Conservation (phyloP, 2,113 vertebrate species). For the Heterocephalus glaber region DNA sequence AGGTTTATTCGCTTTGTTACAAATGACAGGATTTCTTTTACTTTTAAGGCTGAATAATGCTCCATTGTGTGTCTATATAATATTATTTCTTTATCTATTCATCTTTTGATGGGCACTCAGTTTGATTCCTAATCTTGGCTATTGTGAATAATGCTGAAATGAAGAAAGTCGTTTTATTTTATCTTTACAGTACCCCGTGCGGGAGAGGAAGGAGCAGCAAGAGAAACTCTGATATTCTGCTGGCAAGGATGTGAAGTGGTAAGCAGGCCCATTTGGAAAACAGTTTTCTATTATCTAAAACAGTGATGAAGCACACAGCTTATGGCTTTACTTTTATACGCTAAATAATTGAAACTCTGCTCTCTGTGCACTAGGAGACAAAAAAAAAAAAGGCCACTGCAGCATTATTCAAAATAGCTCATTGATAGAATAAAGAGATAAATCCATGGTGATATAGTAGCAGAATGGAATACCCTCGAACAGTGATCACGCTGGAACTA, state of each 20-base stretch:
- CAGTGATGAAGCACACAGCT: background rate
- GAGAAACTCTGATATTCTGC: background rate
- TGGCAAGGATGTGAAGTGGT: background rate
- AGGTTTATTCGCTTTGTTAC: background rate
- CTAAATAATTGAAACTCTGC: constrained; percentile 12
- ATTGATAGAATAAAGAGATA: background rate
- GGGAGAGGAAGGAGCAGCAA: background rate
- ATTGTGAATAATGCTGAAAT: background rate
- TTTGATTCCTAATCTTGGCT: background rate
- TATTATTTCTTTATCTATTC: background rate
- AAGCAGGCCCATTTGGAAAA: background rate
- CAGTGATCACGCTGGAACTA: background rate
- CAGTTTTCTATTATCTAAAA: background rate
- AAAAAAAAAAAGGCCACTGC: background rate
- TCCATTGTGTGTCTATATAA: background rate
- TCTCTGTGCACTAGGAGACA: background rate
- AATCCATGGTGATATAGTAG: background rate
- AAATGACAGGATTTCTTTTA: background rate
- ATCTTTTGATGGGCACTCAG: background rate
- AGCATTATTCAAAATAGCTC: constrained; percentile 6
- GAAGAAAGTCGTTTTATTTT: constrained; percentile 44
- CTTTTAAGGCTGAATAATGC: background rate
- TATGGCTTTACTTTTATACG: background rate
- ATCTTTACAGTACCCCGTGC: background rate
- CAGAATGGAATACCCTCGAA: background rate